Base-by-base conservation (phyloP, 2,888 invertebrate species). In the Aspidiotus rigidus region DNA sequence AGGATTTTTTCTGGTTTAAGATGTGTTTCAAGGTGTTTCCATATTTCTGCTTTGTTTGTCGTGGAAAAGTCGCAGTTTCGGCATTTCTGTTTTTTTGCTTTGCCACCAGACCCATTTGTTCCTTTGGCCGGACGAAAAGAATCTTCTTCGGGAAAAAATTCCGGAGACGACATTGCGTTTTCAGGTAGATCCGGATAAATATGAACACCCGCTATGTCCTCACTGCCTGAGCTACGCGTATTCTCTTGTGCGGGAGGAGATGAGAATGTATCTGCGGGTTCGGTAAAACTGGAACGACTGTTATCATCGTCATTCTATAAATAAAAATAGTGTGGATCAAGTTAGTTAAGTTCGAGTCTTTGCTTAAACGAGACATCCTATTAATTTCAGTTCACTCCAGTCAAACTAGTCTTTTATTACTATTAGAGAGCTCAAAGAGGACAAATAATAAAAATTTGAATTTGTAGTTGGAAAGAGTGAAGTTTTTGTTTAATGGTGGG, bases 1-100 rank as follows among this genome's bases (percentile, higher is more conserved):
- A 99, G 81, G 74, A 92, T 84, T 77, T 96, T 96, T 74, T 98
- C 97, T 0, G 87, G 85, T 75, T 93, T 93, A 75, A 99, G 97
- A 80, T 99, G 99, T 10, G 77, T 77, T 69, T 88, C 86, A 39
- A 86, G 85, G 78, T 99, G 99, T 55, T 88, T 86, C 97, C 98
- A 99, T 77, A 91, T 95, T 69, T 91, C 92, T 16, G 89, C 81
- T 79, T 98, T 98, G 7, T 91, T 92, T 13, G 87, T 85, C 0
- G 93, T 87, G 1, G 89, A 84, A 69, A 74, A 74, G 11, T 73
- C 73, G 64, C 75, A 75, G 55, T 75, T 73, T 61, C 75, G 75
- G 73, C 76, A 75, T 17, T 72, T 72, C 71, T 71, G 71, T 11
- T 71, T 70, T 44, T 73, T 73, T 6, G 70, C 64, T 40, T 72